Conservation (phyloP, 2,797 vertebrate genomes). For the Silurus lanzhouensis region DNA sequence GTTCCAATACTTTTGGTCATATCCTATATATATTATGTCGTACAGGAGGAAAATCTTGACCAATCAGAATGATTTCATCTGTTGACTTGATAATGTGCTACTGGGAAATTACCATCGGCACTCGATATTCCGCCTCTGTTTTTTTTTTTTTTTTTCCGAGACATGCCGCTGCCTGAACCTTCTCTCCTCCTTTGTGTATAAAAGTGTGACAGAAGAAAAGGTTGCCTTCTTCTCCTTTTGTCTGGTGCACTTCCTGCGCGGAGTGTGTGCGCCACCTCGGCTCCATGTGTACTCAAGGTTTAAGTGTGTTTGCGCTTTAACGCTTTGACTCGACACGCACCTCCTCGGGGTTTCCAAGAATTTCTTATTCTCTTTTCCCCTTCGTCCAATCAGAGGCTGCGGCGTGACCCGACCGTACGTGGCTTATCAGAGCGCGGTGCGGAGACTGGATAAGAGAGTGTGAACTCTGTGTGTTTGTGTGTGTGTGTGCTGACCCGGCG, state of each 20-base stretch:
- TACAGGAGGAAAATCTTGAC: no score
- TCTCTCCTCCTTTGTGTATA: slow-evolving; percentile 42
- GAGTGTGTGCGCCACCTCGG: slow-evolving; percentile 54
- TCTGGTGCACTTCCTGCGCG: slow-evolving; percentile 58
- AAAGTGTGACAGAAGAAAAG: slow-evolving; percentile 34
- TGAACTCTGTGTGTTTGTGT: slow-evolving; percentile 30
- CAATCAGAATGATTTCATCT: no score
- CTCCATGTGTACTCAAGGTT: slow-evolving; percentile 52
- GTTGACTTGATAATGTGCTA: no score
- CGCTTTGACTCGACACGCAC: slow-evolving; percentile 26
- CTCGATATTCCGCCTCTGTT: no score
- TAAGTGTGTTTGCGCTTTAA: slow-evolving; percentile 51
- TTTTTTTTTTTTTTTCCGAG: neutral
- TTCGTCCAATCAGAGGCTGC: slow-evolving; percentile 41
- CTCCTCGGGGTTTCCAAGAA: neutral
- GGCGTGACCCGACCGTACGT: slow-evolving; percentile 8
- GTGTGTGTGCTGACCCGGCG: no score
- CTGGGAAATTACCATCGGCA: no score
- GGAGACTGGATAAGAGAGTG: slow-evolving; percentile 15
- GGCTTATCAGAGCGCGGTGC: slow-evolving; percentile 27
- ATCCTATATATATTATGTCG: no score
- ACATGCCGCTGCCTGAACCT: neutral
- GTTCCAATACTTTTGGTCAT: no score
- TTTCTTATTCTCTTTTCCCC: neutral
- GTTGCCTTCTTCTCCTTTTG: slow-evolving; percentile 29